Conservation (phyloP, 2,797 vertebrate species). For the Vultur gryphus region DNA sequence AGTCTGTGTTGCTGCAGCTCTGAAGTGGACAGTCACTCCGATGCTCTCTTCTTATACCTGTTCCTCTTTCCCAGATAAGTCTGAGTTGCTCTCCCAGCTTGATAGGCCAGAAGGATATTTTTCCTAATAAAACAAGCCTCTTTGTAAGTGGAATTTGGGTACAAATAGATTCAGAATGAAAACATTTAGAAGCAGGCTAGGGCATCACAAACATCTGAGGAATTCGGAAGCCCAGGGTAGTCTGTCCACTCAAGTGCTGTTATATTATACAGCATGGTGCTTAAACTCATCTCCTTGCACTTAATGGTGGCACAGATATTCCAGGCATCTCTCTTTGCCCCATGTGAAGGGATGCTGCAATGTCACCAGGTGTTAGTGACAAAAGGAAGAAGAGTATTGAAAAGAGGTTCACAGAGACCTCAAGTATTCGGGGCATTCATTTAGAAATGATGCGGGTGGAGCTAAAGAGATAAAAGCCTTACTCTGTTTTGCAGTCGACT, state of each 20-base stretch:
- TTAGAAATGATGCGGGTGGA: background rate
- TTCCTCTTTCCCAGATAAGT: background rate
- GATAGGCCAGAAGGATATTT: background rate
- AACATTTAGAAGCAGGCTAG: background rate
- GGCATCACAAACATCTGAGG: background rate
- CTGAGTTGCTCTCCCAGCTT: background rate
- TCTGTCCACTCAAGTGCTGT: background rate
- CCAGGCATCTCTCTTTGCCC: background rate
- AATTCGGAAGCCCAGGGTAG: background rate
- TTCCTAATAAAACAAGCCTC: background rate
- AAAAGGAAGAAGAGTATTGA: background rate
- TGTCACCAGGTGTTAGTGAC: background rate
- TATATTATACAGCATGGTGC: background rate
- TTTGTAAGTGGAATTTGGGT: background rate
- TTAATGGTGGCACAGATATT: background rate
- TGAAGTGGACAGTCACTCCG: background rate
- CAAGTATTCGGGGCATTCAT: background rate
- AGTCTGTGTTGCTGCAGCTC: background rate
- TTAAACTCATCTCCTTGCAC: background rate
- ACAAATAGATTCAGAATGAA: background rate
- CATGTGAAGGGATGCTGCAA: fast-evolving
- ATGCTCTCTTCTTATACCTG: background rate
- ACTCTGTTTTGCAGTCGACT: background rate
- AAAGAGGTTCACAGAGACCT: background rate
- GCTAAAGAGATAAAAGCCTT: background rate